These are phyloP conservation scores for Platycheirus rosarum DNA, from an alignment of 2,888 invertebrate genomes.

Conservation along the genomic window DNA sequence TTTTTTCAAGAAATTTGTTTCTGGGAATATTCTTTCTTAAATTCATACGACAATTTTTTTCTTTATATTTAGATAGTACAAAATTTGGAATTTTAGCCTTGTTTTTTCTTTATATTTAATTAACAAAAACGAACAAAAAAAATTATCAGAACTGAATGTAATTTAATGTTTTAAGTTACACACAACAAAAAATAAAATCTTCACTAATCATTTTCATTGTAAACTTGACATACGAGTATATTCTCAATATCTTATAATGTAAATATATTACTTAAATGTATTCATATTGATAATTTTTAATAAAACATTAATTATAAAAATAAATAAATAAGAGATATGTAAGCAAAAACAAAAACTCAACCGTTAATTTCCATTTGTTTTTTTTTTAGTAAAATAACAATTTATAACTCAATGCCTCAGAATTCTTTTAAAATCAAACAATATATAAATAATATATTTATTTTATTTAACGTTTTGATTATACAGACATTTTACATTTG, in stretches of 20 bases:
- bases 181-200: conserved; percentile 1
- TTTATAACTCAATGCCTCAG: conserved; percentile 35
- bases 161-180: conserved; percentile 25
- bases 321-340: conserved; percentile 57
- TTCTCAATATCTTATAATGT: conserved; percentile 37
- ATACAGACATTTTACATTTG: conserved; percentile 20
- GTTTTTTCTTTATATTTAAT: conserved; percentile 15
- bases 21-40: conserved; percentile 1
- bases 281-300: conserved; percentile 32
- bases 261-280: conserved; percentile 52
- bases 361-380: conserved; percentile 60
- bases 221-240: conserved; percentile 52
- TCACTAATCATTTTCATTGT: conserved; percentile 57
- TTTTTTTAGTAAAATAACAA: conserved; percentile 22
- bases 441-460: conserved; percentile 28
- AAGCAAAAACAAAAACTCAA: conserved; percentile 36
- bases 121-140: conserved; percentile 9
- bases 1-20: not conserved
- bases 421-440: conserved; percentile 16
- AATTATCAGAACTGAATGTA: conserved; percentile 33
- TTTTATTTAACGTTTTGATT: conserved; percentile 35
- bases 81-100: conserved; percentile 32
- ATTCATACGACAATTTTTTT: not conserved
- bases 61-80: conserved; percentile 64
- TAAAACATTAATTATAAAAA: conserved; percentile 21